Evolutionary conservation across 2,113 vertebrate genomes (phyloP).

Genomic region (Sorex fumeus): DNA sequence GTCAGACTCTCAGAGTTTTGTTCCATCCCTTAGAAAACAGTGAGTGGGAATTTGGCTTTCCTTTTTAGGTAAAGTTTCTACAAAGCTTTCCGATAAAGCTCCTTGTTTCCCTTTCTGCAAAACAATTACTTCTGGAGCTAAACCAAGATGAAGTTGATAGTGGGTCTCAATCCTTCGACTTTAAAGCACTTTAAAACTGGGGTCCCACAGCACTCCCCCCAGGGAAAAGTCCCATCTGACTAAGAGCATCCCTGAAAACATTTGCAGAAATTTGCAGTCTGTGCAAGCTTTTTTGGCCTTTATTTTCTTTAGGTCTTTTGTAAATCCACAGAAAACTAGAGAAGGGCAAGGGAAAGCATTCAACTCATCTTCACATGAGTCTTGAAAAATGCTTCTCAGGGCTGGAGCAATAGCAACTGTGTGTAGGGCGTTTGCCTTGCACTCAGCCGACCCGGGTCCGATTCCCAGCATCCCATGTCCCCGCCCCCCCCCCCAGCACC

Average conservation of each 20-base stretch:
- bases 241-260: not conserved
- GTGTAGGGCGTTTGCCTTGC: too few species aligned
- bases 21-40: slow-evolving; percentile 56
- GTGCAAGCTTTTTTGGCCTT: not conserved
- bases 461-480: too few species aligned
- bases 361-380: slow-evolving; percentile 5
- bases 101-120: slow-evolving; percentile 76
- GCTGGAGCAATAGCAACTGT: too few species aligned
- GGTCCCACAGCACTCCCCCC: slow-evolving; percentile 21
- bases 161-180: slow-evolving; percentile 66
- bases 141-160: slow-evolving; percentile 75
- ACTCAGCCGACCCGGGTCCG: too few species aligned
- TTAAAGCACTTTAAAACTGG: slow-evolving; percentile 30
- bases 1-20: slow-evolving; percentile 62
- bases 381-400: slow-evolving; percentile 51
- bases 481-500: too few species aligned
- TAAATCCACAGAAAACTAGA: not conserved
- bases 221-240: not conserved
- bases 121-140: slow-evolving; percentile 62
- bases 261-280: not conserved
- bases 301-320: not conserved
- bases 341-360: not conserved
- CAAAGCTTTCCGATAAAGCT: slow-evolving; percentile 76
- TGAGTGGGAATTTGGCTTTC: slow-evolving; percentile 67
- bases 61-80: slow-evolving; percentile 75